Base-by-base conservation (phyloP, 2,797 vertebrate genomes). In the Neosalanx taihuensis region DNA sequence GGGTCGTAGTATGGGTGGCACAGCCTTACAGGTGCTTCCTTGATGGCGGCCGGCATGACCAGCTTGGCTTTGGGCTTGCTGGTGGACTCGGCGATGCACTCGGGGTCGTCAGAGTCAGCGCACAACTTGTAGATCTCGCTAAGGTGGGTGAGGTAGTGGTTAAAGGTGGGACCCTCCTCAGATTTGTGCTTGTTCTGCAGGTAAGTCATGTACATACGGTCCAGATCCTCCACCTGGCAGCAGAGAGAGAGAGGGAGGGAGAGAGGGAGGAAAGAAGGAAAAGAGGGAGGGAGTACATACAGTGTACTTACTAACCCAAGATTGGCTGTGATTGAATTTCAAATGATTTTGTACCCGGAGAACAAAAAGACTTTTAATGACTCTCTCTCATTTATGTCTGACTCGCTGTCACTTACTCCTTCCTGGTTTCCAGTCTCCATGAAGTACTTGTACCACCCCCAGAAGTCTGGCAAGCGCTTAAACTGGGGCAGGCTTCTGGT, bases 361-460 rank as follows among this genome's bases (percentile, higher is more conserved):
- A 37, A 37, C 7, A 37, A 37, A 37, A 37, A 1, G 1, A 7
- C 35, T 37, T 12, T 12, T 46, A 46, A 46, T 46, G 3, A 46
- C 23, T 26, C 23, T 26, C 23, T 26, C 23, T 26, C 23, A 26
- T 26, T 26, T 26, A 26, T 26, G 23, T 26, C 23, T 26, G 23
- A 26, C 23, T 26, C 31, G n/a, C 4, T 70, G 72, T 18, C 71
- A 92, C 93, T 92, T 82, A 94, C 93, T 83, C 91, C 92, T 71
- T 94, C 93, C 85, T 94, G 91, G 85, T 94, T 94, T 81, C 93
- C 87, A 70, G 74, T 86, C 71, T 93, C 87, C 79, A 88, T 87
- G 72, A 89, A 94, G 82, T 91, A 87, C 76, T 92, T 93, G 88
- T 94, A 94, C 91, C 91, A 93, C 74, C 84, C 88, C 93, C 93